Evolutionary conservation across 1,140 invertebrate species (phyloP).

Genomic region (Leptestheria dahalacensis): DNA sequence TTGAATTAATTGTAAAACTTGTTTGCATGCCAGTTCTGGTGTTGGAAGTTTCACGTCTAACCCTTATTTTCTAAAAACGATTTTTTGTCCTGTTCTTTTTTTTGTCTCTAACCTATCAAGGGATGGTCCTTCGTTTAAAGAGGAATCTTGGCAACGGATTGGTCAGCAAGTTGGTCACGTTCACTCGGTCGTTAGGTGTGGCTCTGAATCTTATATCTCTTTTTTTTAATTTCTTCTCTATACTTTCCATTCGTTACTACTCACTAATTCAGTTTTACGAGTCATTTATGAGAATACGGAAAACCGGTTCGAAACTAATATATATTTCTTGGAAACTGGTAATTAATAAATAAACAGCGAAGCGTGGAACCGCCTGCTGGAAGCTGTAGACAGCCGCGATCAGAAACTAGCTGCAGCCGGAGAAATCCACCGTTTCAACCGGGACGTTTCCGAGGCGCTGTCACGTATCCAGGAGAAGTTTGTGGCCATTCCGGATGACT

Average conservation of each 20-base stretch:
- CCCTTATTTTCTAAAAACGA: too few relatives aligned
- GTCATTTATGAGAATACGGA: background rate
- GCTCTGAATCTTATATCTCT: background rate
- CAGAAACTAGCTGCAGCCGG: constrained; percentile 77
- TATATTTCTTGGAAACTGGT: too few relatives aligned
- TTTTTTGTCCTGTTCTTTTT: background rate
- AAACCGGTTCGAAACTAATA: too few relatives aligned
- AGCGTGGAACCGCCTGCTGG: constrained; percentile 73
- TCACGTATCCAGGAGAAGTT: constrained; percentile 80
- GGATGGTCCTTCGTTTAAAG: background rate
- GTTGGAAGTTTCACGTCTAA: background rate
- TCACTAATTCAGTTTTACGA: too few relatives aligned
- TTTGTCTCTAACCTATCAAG: background rate
- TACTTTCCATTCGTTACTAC: background rate
- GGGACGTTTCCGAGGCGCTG: constrained; percentile 83
- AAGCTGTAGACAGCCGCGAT: constrained; percentile 69
- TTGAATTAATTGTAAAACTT: background rate
- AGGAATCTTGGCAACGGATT: constrained; percentile 1
- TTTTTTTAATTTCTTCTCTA: background rate
- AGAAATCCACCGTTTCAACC: constrained; percentile 91
- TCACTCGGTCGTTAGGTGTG: constrained; percentile 5
- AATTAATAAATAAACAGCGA: constrained; percentile 35
- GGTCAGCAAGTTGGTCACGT: constrained; percentile 3
- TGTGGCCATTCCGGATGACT: constrained; percentile 62
- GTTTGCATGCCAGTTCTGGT: background rate